Conservation (phyloP, 2,797 vertebrate species). For the Poecilia picta region DNA sequence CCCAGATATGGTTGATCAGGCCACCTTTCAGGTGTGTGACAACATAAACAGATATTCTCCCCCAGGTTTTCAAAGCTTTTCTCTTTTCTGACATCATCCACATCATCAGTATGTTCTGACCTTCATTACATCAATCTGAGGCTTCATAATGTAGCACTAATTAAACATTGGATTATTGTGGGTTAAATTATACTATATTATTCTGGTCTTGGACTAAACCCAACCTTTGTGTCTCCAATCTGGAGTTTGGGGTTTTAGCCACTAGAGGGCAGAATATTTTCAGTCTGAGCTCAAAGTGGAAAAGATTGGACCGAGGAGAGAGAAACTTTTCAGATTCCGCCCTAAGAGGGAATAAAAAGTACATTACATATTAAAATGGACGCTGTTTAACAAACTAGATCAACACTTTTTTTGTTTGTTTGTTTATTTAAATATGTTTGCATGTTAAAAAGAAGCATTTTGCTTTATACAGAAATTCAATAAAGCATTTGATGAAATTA, state of each 20-base stretch:
- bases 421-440: neutral
- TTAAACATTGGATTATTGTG: neutral
- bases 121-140: neutral
- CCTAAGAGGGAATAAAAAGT: neutral
- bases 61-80: too few relatives aligned
- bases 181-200: neutral
- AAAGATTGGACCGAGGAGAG: neutral
- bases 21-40: neutral
- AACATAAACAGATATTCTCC: neutral
- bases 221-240: neutral
- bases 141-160: neutral
- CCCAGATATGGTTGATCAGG: neutral
- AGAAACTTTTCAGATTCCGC: neutral
- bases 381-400: neutral
- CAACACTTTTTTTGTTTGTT: neutral
- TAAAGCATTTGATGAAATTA: neutral
- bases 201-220: neutral
- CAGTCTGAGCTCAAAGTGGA: neutral
- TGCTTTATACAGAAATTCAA: neutral
- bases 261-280: neutral
- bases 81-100: too few relatives aligned
- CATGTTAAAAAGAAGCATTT: neutral
- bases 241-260: neutral
- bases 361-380: neutral
- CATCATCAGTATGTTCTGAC: neutral